Conservation (phyloP, 2,797 vertebrate species). For the Toxotes lorentzi region DNA sequence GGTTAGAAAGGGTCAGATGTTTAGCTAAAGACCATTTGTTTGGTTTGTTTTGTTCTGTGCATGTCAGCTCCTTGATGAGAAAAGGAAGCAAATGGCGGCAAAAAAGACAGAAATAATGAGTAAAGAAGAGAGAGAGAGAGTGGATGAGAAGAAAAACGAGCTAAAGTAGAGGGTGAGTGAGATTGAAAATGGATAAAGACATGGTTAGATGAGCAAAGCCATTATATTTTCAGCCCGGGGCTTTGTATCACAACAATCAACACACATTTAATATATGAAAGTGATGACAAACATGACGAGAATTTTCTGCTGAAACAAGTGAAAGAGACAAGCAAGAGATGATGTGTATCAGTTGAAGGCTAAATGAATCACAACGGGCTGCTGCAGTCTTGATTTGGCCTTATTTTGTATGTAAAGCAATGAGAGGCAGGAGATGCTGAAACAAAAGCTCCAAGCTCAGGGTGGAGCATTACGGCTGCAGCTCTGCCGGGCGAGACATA, state of each 20-base stretch:
- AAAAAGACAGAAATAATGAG: conserved; percentile 30
- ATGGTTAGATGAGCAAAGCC: conserved; percentile 51
- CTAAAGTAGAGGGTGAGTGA: background rate
- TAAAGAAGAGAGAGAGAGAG: conserved; percentile 17
- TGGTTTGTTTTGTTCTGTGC: conserved; percentile 83
- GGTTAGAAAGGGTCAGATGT: conserved; percentile 77
- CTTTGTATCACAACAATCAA: conserved; percentile 30
- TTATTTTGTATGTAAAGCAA: conserved; percentile 38
- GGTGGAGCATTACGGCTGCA: conserved; percentile 23
- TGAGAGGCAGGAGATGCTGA: conserved; percentile 50
- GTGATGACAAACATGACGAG: conserved; percentile 23
- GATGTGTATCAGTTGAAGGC: conserved; percentile 20
- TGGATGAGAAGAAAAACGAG: conserved; percentile 10
- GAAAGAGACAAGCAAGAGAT: conserved; percentile 36
- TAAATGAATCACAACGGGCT: conserved; percentile 38
- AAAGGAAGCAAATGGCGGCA: conserved; percentile 55
- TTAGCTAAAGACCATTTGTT: conserved; percentile 91
- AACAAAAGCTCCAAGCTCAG: conserved; percentile 44
- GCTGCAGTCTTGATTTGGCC: conserved; percentile 20
- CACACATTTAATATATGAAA: conserved; percentile 42
- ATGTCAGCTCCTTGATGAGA: conserved; percentile 78
- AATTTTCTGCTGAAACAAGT: conserved; percentile 34
- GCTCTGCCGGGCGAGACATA: conserved; percentile 39
- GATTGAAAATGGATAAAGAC: conserved; percentile 35
- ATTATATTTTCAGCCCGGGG: conserved; percentile 50